Base-by-base conservation (phyloP, 53 echinoderm and acorn worm species). In the Astropecten irregularis region DNA sequence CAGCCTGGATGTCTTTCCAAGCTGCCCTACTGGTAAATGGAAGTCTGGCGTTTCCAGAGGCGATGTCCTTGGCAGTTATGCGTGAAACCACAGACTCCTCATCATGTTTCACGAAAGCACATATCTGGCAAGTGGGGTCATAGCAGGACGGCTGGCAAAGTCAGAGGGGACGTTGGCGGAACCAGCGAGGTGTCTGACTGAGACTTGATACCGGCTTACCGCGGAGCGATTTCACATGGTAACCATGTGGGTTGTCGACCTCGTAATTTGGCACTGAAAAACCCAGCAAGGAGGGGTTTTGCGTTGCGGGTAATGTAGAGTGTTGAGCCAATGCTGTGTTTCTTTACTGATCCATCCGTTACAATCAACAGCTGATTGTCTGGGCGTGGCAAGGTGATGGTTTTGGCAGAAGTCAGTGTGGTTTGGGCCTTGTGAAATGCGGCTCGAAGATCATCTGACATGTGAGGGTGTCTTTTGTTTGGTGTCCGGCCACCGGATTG, bases 1-100 rank as follows among this genome's bases (percentile, higher is more conserved):
- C 76, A 8, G 40, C 28, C 62, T 63, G 62, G 16, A 63, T 0
- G 0, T 19, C 26, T 1, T 28, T 20, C 42, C 64, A 89, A 2
- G 87, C 90, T 23, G 93, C 60, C 51, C 79, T 54, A 31, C 89
- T 92, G 13, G 89, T 89, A 65, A 91, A 88, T 0, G 89, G 95
- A 4, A 89, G 68, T 18, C 60, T 69, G 2, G 31, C 47, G 0
- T 55, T 47, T 21, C 93, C 93, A n/a, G 72, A 29, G 33, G 87
- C 0, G 86, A 60, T 16, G 62, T 49, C 28, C 68, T 42, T n/a
- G n/a, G n/a, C n/a, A n/a, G n/a, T n/a, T n/a, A n/a, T n/a, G n/a
- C n/a, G n/a, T n/a, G n/a, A n/a, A n/a, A n/a, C n/a, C n/a, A n/a
- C n/a, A n/a, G n/a, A 67, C 8, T 88, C 86, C 30, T 84, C 85